Base-by-base conservation (phyloP, 2,113 vertebrate genomes). In the Hippoglossus stenolepis region DNA sequence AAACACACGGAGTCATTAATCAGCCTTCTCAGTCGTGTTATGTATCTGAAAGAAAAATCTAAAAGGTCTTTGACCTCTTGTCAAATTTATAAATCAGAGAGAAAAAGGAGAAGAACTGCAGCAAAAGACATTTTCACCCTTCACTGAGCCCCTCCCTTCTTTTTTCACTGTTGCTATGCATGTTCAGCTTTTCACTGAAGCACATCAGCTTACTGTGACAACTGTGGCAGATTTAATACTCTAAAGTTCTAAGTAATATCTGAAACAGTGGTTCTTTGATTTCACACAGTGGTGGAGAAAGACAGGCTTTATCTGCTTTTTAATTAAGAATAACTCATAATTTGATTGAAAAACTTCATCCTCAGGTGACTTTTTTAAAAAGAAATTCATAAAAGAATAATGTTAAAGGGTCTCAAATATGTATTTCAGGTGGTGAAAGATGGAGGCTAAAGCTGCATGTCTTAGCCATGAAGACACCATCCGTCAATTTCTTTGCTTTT, bases 1-100 rank as follows among this genome's bases (percentile, higher is more conserved):
- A 75, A 67, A 6, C 56, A 86, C 7, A 57, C 7, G 51, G 1
- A 53, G 61, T 65, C 14, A 58, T 23, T 66, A 17, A 57, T 31
- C 3, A 18, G 4, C 0, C 2, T 7, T 47, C 21, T 74, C 9
- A 45, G 20, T 60, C 43, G 2, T 21, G 8, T 10, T 28, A 9
- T 56, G 18, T 15, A 35, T 57, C n/a, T 49, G 11, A 53, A n/a
- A n/a, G 20, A 8, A 21, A 53, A 57, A 31, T 14, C 1, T 20
- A 2, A 62, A 5, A 51, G 3, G 11, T 14, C 12, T 28, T 54
- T 20, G 64, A 14, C 18, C 12, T 57, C 38, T n/a, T 47, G 4
- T 58, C 24, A 47, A 28, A 28, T 54, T 43, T 7, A 58, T 13
- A 47, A 47, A 31, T 57, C 4, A 54, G 20, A 54, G 51, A 54